Percentiles rank a stretch among this genome's conserved stretches.
Conservation (phyloP, 35 echinoderm and acorn worm species). For the Strongylocentrotus purpuratus region DNA sequence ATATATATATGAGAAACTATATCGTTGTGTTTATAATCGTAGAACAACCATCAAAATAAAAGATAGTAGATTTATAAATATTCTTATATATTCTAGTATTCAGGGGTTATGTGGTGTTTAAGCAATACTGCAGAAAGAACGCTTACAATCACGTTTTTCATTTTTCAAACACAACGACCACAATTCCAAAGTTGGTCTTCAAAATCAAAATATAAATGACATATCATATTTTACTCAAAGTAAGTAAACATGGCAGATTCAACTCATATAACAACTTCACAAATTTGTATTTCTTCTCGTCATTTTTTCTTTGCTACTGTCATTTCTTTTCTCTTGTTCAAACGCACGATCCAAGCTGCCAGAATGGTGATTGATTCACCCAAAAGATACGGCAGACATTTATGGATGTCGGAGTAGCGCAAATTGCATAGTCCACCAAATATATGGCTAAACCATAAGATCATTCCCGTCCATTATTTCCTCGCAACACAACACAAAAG, state of each 20-base stretch:
- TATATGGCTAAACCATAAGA: conserved; percentile 5
- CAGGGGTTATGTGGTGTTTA: too few species aligned
- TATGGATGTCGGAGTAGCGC: not conserved
- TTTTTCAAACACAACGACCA: too few species aligned
- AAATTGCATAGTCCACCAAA: conserved; percentile 7
- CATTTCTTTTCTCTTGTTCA: not conserved
- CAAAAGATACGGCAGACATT: not conserved
- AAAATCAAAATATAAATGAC: not conserved
- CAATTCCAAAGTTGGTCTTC: too few species aligned
- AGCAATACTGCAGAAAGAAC: too few species aligned
- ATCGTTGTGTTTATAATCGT: too few species aligned
- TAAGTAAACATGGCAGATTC: not conserved
- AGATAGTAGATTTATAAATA: too few species aligned
- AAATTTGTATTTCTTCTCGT: not conserved
- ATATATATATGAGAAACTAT: too few species aligned
- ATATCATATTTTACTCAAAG: not conserved
- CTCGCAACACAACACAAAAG: not conserved
- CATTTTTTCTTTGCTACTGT: not conserved
- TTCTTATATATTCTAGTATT: too few species aligned
- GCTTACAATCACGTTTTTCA: too few species aligned
- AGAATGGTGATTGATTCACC: conserved; percentile 21
- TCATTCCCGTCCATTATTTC: not conserved
- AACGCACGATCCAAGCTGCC: not conserved
- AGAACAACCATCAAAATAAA: too few species aligned
- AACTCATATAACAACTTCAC: not conserved